Base-by-base conservation (phyloP, 2,888 invertebrate genomes). In the Dysmachus trigonus region DNA sequence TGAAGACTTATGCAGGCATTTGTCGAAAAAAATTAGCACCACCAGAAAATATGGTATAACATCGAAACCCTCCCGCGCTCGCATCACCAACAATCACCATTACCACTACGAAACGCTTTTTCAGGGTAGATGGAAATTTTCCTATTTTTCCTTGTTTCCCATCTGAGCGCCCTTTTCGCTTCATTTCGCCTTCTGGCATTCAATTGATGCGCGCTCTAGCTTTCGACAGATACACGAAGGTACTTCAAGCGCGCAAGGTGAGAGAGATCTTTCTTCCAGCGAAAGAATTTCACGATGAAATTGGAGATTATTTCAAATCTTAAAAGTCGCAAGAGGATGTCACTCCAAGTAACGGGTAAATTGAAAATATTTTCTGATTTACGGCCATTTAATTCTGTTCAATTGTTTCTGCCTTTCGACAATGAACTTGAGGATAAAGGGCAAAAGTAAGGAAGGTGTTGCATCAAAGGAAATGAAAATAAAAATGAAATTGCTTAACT, bases 1-100 rank as follows among this genome's bases (percentile, higher is more conserved):
- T 51, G 47, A 79, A 47, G 79, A 79, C 79, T 79, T 79, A 79
- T 76, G 76, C 76, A 76, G 76, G 76, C 76, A 76, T 76, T 76
- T 76, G 76, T 33, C 27, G 38, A 76, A 76, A 76, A n/a, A 76
- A 76, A 76, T 76, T 76, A 76, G 76, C 73, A 62, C 62, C 62
- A 62, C 62, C 62, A 62, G 62, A 62, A 62, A 62, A 62, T 62
- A 62, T 62, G 62, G 10, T 62, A 62, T 62, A 62, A 62, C 62
- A 62, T 62, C 27, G n/a, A n/a, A n/a, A n/a, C n/a, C n/a, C n/a
- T n/a, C n/a, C n/a, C n/a, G n/a, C n/a, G n/a, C n/a, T n/a, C n/a
- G n/a, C n/a, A n/a, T n/a, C n/a, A n/a, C n/a, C n/a, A n/a, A n/a
- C n/a, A n/a, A n/a, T n/a, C n/a, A n/a, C n/a, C n/a, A n/a, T 41